phyloP scores from a whole-genome alignment of 2,888 invertebrate species.

The Himalopsyche tibetana region DNA sequence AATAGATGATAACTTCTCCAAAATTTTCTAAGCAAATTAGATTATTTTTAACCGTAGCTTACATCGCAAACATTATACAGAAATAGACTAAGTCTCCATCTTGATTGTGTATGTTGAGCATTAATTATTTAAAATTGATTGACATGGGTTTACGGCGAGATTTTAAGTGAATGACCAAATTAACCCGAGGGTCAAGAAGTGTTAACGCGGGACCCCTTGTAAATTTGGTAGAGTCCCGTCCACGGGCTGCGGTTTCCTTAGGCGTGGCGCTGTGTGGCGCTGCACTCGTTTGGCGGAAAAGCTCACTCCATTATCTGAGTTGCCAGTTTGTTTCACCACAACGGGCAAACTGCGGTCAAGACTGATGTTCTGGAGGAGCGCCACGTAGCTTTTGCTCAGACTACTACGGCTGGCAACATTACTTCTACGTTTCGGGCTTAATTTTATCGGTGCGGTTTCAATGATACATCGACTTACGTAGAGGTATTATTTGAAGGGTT shows the following conservation, averaged over 20 bases:
- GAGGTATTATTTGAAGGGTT: background rate
- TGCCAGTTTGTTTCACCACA: slow-evolving; percentile 53
- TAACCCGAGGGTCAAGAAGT: slow-evolving; percentile 13
- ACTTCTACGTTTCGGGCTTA: slow-evolving; percentile 19
- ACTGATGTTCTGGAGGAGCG: slow-evolving; percentile 48
- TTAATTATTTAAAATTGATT: background rate
- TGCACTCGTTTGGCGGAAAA: slow-evolving; percentile 48
- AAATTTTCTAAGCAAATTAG: too few species aligned
- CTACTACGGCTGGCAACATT: background rate
- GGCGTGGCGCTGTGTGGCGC: slow-evolving; percentile 13
- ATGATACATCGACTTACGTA: slow-evolving; percentile 31
- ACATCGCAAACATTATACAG: too few species aligned
- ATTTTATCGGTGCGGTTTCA: slow-evolving; percentile 38
- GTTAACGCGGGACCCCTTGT: background rate
- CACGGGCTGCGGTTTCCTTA: background rate
- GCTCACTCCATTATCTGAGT: slow-evolving; percentile 59
- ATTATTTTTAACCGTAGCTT: too few species aligned
- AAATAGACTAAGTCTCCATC: too few species aligned
- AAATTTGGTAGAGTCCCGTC: background rate
- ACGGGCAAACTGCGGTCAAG: slow-evolving; percentile 57
- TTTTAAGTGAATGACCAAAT: slow-evolving; percentile 1
- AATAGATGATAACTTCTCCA: too few species aligned
- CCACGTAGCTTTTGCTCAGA: slow-evolving; percentile 37
- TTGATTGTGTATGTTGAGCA: too few species aligned
- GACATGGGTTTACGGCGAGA: background rate